phyloP scores from a whole-genome alignment of 2,113 vertebrate genomes.

The Chaetura pelagica region DNA sequence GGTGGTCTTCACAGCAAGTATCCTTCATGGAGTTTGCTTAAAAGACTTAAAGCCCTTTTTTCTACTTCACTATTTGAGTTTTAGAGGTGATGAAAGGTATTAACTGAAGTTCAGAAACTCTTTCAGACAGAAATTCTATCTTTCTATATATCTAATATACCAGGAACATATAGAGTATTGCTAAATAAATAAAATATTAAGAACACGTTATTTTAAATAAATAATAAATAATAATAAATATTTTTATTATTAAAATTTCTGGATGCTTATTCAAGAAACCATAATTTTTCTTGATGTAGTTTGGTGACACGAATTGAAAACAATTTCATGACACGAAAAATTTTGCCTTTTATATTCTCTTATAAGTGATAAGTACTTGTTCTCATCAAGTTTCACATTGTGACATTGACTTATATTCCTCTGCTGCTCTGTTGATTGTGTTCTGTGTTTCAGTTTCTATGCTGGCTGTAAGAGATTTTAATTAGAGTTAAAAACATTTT shows the following conservation, averaged over 20 bases:
- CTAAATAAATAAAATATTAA: not conserved
- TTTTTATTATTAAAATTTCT: no score
- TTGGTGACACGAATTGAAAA: not conserved
- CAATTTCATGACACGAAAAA: not conserved
- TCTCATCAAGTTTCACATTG: not conserved
- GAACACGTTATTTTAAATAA: no score
- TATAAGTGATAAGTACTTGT: not conserved
- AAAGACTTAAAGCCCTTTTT: no score
- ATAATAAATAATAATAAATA: no score
- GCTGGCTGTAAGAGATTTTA: not conserved
- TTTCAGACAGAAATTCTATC: not conserved
- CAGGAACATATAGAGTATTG: not conserved
- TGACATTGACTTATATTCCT: not conserved
- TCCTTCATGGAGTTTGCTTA: not conserved
- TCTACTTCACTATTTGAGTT: not conserved
- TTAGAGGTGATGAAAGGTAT: not conserved
- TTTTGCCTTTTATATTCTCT: not conserved
- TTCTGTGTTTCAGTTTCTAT: not conserved
- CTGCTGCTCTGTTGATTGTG: not conserved
- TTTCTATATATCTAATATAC: not conserved
- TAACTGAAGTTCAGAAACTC: not conserved
- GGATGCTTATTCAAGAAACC: not conserved
- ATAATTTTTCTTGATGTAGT: not conserved
- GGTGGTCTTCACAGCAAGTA: not conserved
- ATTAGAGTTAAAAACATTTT: not conserved